A percentile compares a stretch with the other conserved stretches of the same genome.
Conservation (phyloP, 2,888 invertebrate genomes). For the Eueremaeus valkanovi region DNA sequence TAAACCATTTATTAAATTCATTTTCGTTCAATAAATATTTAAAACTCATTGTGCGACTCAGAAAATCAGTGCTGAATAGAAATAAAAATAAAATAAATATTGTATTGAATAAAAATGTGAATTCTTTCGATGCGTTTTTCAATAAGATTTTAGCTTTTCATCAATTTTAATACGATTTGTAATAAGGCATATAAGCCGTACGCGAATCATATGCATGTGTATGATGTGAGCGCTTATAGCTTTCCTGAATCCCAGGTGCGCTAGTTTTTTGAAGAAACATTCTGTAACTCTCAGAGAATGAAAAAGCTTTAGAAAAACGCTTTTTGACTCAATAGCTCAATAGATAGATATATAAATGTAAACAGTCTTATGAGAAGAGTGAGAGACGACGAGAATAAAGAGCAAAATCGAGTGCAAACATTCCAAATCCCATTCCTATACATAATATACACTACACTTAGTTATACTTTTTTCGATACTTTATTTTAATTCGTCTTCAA, state of each 20-base stretch:
- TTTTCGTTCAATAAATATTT: too few relatives aligned
- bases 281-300: too few relatives aligned
- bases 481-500: slow-evolving; percentile 3
- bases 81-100: not conserved
- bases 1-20: too few relatives aligned
- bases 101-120: not conserved
- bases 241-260: slow-evolving; percentile 23
- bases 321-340: slow-evolving; percentile 29
- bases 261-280: slow-evolving; percentile 8
- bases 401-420: slow-evolving; percentile 24
- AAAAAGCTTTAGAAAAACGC: slow-evolving; percentile 16
- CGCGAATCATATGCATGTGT: not conserved
- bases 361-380: slow-evolving; percentile 24
- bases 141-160: slow-evolving; percentile 17
- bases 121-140: too few relatives aligned
- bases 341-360: slow-evolving; percentile 24
- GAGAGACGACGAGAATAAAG: not conserved
- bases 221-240: not conserved
- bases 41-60: too few relatives aligned
- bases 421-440: slow-evolving; percentile 26
- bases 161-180: slow-evolving; percentile 34
- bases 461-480: not conserved
- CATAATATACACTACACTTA: not conserved
- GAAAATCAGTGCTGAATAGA: slow-evolving; percentile 4
- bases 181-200: slow-evolving; percentile 18